Conservation (phyloP, 2,888 invertebrate genomes). For the Heteropelma amictum region DNA sequence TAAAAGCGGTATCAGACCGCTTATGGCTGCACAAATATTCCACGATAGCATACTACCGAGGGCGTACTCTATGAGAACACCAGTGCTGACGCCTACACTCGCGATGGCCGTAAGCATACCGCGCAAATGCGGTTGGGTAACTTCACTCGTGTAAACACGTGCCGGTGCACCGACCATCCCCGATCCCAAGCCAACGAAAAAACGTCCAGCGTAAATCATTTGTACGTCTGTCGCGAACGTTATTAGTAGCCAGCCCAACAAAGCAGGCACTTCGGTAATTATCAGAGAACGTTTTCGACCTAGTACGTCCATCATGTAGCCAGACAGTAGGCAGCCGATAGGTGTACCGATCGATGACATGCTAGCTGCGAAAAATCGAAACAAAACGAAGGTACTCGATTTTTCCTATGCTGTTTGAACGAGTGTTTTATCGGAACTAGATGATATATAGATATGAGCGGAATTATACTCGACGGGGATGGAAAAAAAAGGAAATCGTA, state of each 20-base stretch:
- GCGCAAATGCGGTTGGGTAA: constrained; percentile 86
- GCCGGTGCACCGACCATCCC: constrained; percentile 87
- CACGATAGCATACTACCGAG: constrained; percentile 82
- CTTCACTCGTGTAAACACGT: constrained; percentile 85
- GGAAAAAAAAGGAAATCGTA: no score
- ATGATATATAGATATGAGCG: no score
- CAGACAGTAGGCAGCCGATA: constrained; percentile 85
- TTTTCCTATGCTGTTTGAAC: no score
- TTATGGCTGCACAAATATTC: constrained; percentile 83
- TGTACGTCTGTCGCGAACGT: constrained; percentile 81
- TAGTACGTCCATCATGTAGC: constrained; percentile 85
- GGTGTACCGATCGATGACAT: constrained; percentile 84
- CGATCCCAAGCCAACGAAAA: constrained; percentile 84
- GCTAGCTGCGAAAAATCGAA: constrained; percentile 79
- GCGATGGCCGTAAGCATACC: constrained; percentile 86
- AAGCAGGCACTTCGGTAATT: constrained; percentile 83
- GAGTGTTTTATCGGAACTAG: no score
- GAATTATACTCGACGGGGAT: no score
- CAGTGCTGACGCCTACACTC: constrained; percentile 86
- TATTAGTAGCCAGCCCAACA: constrained; percentile 84
- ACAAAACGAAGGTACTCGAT: not conserved
- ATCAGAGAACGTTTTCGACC: constrained; percentile 84
- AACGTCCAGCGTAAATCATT: constrained; percentile 83
- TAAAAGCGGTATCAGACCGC: constrained; percentile 81
- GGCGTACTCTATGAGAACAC: constrained; percentile 83